Percentiles rank a stretch among this genome's conserved stretches.
Conservation (phyloP, 2,797 vertebrate genomes). For the Enteromius fasciolatus region DNA sequence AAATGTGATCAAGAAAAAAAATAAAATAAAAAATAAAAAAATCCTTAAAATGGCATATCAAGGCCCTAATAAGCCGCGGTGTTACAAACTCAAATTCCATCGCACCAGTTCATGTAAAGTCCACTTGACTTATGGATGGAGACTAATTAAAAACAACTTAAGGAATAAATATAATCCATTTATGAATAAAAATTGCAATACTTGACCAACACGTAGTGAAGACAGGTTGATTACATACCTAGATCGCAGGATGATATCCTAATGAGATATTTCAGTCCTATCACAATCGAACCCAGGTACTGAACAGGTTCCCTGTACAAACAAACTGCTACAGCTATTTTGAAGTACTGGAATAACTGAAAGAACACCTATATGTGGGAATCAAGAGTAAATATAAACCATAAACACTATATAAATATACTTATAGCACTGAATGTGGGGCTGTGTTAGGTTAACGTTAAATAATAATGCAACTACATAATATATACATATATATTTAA, state of each 20-base stretch:
- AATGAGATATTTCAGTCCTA: slow-evolving; percentile 88
- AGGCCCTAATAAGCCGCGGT: slow-evolving; percentile 10
- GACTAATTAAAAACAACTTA: slow-evolving; percentile 28
- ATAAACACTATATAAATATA: slow-evolving; percentile 59
- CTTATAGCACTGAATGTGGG: neutral
- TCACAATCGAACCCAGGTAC: slow-evolving; percentile 85
- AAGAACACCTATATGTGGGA: slow-evolving; percentile 85
- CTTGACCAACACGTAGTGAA: slow-evolving; percentile 84
- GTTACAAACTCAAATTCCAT: slow-evolving; percentile 19
- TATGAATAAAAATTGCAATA: slow-evolving; percentile 60
- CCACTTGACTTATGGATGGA: slow-evolving; percentile 14
- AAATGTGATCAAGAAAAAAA: neutral
- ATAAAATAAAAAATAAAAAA: too few relatives aligned
- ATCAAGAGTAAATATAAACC: slow-evolving; percentile 81
- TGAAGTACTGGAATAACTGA: slow-evolving; percentile 82
- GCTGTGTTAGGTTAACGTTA: neutral
- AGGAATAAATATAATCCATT: slow-evolving; percentile 37
- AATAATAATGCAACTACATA: slow-evolving; percentile 44
- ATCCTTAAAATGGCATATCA: neutral
- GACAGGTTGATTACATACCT: slow-evolving; percentile 88
- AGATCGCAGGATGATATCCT: slow-evolving; percentile 86
- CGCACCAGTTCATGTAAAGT: slow-evolving; percentile 4
- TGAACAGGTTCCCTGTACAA: slow-evolving; percentile 84
- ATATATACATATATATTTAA: too few relatives aligned
- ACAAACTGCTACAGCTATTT: slow-evolving; percentile 85